Evolutionary conservation across 1,140 invertebrate species (phyloP), one percentile per base, ranked within the genome.

Genomic region (Fopius arisanus): DNA sequence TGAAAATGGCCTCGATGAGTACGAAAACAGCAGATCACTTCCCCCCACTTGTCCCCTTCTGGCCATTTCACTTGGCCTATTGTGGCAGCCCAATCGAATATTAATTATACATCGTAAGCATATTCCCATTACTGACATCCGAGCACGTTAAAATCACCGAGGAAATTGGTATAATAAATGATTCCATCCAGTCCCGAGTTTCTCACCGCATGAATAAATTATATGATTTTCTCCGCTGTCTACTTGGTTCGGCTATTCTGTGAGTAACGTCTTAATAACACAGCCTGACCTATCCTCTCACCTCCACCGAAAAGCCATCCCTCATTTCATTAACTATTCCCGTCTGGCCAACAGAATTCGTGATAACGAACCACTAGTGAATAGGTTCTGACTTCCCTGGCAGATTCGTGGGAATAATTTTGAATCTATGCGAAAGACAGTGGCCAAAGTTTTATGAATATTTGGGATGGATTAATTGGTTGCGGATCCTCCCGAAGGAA

Each of bases 301-400:
- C 74, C 77, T 67, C 69, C 74, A 82, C 76, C 40, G 3, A 43
- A 71, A 70, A 81, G 80, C 80, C 76, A 80, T 75, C 79, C 79
- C 80, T 78, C 76, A 83, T 79, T 86, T 86, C 84, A 86, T 87
- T 87, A 86, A 79, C 81, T 78, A 83, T 86, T 86, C 83, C 78
- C 70, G 76, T 78, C 78, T 79, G 78, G 75, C 74, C 72, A 78
- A 78, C 51, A 72, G 76, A 79, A 84, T 84, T 80, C 76, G 75
- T 79, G 78, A 85, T 86, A 87, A 86, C 81, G 84, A 86, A 86
- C 78, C 80, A 79, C 54, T 33, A 21, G 26, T 63, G 26, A 54
- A 40, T 40, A 70, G 41, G 59, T 29, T 69, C 59, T 67, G 66
- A 68, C 48, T 43, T 31, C 54, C 41, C 19, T 67, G 28, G 29